These are phyloP conservation scores for Dryobotodes eremita DNA, from an alignment of 2,888 invertebrate genomes.

Conservation along the genomic window DNA sequence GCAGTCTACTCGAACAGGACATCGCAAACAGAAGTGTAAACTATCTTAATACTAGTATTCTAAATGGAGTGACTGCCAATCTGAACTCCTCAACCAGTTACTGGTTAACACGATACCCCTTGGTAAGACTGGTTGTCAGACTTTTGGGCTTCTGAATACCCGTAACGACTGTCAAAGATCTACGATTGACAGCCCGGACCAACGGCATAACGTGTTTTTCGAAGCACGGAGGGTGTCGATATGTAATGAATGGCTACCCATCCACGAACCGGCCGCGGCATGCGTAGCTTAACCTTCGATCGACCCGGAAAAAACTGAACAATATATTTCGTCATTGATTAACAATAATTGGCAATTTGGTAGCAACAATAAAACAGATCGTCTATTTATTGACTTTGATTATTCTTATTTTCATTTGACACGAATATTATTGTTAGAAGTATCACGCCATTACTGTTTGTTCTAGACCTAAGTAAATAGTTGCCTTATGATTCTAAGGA, in stretches of 20 bases:
- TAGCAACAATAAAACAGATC: conserved; percentile 18
- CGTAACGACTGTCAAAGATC: background rate
- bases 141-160: background rate
- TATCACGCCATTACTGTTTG: conserved; percentile 13
- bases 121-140: background rate
- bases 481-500: conserved; percentile 3
- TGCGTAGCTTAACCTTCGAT: background rate
- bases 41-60: background rate
- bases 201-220: background rate
- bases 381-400: conserved; percentile 36
- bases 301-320: background rate
- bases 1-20: background rate
- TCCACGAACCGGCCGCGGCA: background rate
- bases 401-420: conserved; percentile 29
- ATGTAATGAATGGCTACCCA: background rate
- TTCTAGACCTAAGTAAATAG: conserved; percentile 31
- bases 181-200: background rate
- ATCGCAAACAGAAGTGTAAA: background rate
- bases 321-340: conserved; percentile 15
- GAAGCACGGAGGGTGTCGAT: too few relatives aligned
- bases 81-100: background rate
- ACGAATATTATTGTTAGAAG: conserved; percentile 31
- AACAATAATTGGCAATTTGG: conserved; percentile 35
- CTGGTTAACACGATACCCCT: too few relatives aligned
- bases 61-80: background rate